Conservation (phyloP, 2,113 vertebrate species). For the Callorhinus ursinus region DNA sequence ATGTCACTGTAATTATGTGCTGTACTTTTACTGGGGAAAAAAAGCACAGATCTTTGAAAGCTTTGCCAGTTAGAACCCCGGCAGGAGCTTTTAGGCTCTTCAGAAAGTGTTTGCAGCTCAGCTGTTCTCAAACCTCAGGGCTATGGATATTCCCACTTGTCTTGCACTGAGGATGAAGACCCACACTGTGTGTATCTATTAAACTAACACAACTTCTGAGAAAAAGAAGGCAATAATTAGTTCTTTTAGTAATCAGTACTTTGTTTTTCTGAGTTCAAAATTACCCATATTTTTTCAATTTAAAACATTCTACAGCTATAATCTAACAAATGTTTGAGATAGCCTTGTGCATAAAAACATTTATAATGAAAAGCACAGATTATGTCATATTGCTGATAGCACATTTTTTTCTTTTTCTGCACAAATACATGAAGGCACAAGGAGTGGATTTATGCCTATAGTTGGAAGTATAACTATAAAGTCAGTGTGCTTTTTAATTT, state of each 20-base stretch:
- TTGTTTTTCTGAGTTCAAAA: constrained; percentile 74
- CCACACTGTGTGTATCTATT: constrained; percentile 73
- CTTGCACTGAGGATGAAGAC: constrained; percentile 49
- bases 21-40: constrained; percentile 50
- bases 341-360: background rate
- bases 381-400: constrained; percentile 53
- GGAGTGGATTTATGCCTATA: constrained; percentile 12
- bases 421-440: background rate
- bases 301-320: constrained; percentile 60
- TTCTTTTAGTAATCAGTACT: constrained; percentile 64
- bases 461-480: constrained; percentile 6
- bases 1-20: constrained; percentile 65
- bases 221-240: constrained; percentile 73
- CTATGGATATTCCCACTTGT: constrained; percentile 70
- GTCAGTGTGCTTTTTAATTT: constrained; percentile 29
- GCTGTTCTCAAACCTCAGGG: constrained; percentile 71
- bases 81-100: constrained; percentile 69
- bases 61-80: constrained; percentile 63
- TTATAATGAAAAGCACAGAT: constrained; percentile 56
- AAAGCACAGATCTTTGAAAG: constrained; percentile 62
- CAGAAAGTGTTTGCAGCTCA: constrained; percentile 65
- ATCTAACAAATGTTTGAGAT: constrained; percentile 62
- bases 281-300: constrained; percentile 74
- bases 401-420: constrained; percentile 1
- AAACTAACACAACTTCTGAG: constrained; percentile 70